Evolutionary conservation across 2,888 invertebrate species (phyloP).

Genomic region (Buathra laborator): DNA sequence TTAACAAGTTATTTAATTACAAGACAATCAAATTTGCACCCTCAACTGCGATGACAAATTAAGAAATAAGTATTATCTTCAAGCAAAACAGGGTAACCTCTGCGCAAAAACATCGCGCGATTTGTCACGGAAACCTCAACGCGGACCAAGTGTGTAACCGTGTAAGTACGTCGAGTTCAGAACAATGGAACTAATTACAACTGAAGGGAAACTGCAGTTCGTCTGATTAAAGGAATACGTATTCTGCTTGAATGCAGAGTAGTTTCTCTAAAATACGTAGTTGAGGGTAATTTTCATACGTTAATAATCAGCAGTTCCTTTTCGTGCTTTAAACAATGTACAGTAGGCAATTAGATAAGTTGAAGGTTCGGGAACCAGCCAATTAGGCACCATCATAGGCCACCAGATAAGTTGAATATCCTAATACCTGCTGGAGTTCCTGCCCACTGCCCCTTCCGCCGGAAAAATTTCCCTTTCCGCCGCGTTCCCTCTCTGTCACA

Average conservation of each 20-base stretch:
- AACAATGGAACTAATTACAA: constrained; percentile 41
- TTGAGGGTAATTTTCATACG: not conserved
- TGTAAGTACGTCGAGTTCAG: not conserved
- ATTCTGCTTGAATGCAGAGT: not conserved
- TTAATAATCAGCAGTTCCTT: not conserved
- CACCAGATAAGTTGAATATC: too few species aligned
- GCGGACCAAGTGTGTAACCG: not conserved
- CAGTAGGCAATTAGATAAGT: too few species aligned
- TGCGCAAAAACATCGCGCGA: not conserved
- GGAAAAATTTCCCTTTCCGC: too few species aligned
- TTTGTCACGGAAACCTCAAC: constrained; percentile 15
- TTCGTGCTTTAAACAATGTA: not conserved
- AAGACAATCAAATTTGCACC: not conserved
- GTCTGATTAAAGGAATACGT: constrained; percentile 24
- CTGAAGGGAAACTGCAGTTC: constrained; percentile 20
- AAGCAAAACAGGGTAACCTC: not conserved
- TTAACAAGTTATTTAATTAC: not conserved
- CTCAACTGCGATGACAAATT: not conserved
- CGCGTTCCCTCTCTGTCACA: too few species aligned
- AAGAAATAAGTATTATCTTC: not conserved
- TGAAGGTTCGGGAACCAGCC: too few species aligned
- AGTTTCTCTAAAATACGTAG: not conserved
- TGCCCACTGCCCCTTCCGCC: too few species aligned
- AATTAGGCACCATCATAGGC: too few species aligned
- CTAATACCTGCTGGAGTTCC: too few species aligned